Evolutionary conservation across 1,140 invertebrate genomes (phyloP), one percentile per base, ranked within the genome.

Genomic region (Papilio glaucus): DNA sequence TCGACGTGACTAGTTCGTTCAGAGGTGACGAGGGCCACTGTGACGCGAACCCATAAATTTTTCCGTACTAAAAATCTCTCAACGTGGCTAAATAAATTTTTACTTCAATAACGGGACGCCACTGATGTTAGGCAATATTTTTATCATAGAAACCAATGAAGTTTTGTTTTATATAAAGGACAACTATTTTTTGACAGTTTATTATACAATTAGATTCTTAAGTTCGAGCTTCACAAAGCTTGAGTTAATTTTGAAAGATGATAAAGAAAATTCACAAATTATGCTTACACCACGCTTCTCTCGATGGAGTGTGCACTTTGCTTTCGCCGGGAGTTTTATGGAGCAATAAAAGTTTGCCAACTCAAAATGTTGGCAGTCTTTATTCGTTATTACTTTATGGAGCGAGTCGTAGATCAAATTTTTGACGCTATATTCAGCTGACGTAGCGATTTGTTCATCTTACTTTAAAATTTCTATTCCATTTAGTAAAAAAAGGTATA

Each of bases 341-440:
- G 77, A 71, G 72, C 80, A 77, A 87, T 88, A 88, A 86, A 85
- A 88, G 87, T 88, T 85, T 84, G 85, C 83, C 83, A 83, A 87
- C 86, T 83, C 80, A 80, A 81, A 69, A 76, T 86, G 86, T 88
- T 86, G 84, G 81, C 83, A 86, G 79, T 82, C 63, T 68, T 77
- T 71, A 73, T 72, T 65, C 72, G 45, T 57, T 72, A 78, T 79
- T 80, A 80, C 78, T 81, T 76, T 79, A 71, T 77, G 71, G 65
- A 70, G 72, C 74, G 71, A 76, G 80, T 84, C 83, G 82, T 83
- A 88, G 85, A 87, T 87, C 81, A 87, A 85, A 77, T 84, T 82
- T 80, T 71, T 75, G 77, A 79, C 77, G 65, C 42, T 69, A 53
- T 33, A 69, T 80, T 80, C 80, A 68, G 83, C 78, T 41, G 49